Conservation (phyloP, 2,797 vertebrate species). For the Distichodus sexfasciatus region DNA sequence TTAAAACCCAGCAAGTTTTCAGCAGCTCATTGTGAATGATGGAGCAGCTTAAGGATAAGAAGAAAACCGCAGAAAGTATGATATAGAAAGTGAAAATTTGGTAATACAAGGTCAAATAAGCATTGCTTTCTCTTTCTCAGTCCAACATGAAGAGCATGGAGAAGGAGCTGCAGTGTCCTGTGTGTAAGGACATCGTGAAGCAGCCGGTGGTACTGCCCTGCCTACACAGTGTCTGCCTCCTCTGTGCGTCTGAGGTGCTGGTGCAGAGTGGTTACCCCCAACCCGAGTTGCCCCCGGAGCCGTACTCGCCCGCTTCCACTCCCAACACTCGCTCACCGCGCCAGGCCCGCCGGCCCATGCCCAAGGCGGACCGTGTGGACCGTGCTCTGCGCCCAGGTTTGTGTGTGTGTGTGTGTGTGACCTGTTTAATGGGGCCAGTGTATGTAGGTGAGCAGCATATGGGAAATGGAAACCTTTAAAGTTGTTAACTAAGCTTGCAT, state of each 20-base stretch:
- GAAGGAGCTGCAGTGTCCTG: constrained; percentile 86
- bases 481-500: too few relatives aligned
- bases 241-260: constrained; percentile 91
- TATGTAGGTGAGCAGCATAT: too few relatives aligned
- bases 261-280: constrained; percentile 86
- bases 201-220: constrained; percentile 94
- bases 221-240: constrained; percentile 89
- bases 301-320: constrained; percentile 90
- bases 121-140: constrained; percentile 59
- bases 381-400: constrained; percentile 88
- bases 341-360: constrained; percentile 78
- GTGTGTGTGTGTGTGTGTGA: constrained; percentile 3
- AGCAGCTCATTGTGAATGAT: too few relatives aligned
- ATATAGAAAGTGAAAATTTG: too few relatives aligned
- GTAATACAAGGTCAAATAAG: background rate
- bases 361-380: constrained; percentile 88
- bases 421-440: background rate
- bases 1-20: too few relatives aligned
- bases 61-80: too few relatives aligned
- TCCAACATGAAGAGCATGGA: constrained; percentile 97
- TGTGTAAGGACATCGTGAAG: constrained; percentile 93
- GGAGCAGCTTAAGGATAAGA: too few relatives aligned
- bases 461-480: too few relatives aligned
- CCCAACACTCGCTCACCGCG: constrained; percentile 90
- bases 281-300: constrained; percentile 88